These are phyloP conservation scores for Saguinus imperator DNA, from an alignment of 2,113 vertebrate genomes.

Conservation along the genomic window DNA sequence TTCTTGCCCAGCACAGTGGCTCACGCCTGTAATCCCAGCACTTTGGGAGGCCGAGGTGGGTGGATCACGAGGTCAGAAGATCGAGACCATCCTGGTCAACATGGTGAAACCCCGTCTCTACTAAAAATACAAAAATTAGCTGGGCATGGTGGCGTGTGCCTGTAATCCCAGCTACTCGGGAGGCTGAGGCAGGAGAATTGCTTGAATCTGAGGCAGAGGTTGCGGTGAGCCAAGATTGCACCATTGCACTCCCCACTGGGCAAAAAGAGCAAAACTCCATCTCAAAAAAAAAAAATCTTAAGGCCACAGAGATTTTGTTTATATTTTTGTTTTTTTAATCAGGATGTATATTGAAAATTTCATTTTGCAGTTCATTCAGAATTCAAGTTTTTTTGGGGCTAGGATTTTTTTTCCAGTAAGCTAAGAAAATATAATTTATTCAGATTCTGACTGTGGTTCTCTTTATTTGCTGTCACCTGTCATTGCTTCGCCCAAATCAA, in stretches of 20 bases:
- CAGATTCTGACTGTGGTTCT: neutral
- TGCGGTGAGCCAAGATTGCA: no score
- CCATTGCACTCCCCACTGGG: no score
- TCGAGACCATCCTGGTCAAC: no score
- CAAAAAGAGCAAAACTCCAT: no score
- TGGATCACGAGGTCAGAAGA: no score
- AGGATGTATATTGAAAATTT: neutral
- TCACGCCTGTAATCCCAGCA: no score
- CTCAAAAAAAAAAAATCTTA: neutral
- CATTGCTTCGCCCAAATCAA: neutral
- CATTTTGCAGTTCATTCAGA: neutral
- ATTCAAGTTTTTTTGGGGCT: neutral
- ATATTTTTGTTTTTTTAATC: neutral
- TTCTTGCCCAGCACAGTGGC: neutral
- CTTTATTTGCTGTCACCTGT: neutral
- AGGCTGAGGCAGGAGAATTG: no score
- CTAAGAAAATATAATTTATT: neutral
- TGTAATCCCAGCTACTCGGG: no score
- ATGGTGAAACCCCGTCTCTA: no score
- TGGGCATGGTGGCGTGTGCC: rapidly evolving
- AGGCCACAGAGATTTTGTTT: neutral
- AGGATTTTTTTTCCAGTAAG: neutral
- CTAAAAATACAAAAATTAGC: no score
- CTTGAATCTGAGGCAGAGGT: no score
- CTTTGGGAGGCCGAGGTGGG: no score